phyloP scores from a whole-genome alignment of 2,797 vertebrate genomes.

The Apogon hyalosoma region DNA sequence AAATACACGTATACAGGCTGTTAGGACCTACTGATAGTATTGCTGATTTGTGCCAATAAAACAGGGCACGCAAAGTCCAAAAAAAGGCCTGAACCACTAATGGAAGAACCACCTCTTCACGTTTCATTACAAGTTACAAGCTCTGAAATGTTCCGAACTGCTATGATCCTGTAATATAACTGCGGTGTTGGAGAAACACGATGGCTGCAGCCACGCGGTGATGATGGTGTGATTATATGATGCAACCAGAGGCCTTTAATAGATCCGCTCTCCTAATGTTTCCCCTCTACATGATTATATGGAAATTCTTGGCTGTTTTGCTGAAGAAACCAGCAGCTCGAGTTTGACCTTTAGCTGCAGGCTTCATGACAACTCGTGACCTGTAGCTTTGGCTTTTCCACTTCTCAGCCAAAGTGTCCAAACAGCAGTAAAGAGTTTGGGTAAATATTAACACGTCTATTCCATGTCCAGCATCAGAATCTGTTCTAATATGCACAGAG shows the following conservation, averaged over 20 bases:
- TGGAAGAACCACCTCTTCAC: background rate
- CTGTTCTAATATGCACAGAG: background rate
- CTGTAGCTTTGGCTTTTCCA: background rate
- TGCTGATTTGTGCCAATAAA: too few relatives aligned
- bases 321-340: background rate
- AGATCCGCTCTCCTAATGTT: constrained; percentile 10
- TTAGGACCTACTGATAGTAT: too few relatives aligned
- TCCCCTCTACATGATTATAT: background rate
- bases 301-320: background rate
- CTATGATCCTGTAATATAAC: constrained; percentile 11
- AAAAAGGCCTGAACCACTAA: background rate
- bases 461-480: background rate
- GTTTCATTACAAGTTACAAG: constrained; percentile 19
- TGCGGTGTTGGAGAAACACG: constrained; percentile 22
- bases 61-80: background rate
- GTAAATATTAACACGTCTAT: background rate
- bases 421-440: background rate
- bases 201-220: constrained; percentile 30
- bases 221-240: constrained; percentile 51
- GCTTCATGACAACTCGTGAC: constrained; percentile 6
- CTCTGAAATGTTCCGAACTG: constrained; percentile 17
- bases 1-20: too few relatives aligned
- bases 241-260: constrained; percentile 42
- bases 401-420: background rate
- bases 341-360: background rate